Conservation (phyloP, 2,888 invertebrate species). For the Pardosa pseudoannulata region DNA sequence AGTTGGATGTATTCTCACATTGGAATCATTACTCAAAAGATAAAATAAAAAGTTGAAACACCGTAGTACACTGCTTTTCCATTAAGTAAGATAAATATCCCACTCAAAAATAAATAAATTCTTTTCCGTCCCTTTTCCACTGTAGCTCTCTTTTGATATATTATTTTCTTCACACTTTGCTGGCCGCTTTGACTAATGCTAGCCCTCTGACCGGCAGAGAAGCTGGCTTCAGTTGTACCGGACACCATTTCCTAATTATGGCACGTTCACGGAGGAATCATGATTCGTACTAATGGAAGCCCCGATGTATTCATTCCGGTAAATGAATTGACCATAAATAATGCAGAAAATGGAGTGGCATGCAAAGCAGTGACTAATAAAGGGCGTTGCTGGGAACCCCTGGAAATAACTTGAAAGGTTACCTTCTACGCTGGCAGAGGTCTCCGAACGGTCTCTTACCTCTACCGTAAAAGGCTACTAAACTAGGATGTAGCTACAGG, state of each 20-base stretch:
- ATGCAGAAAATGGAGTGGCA: conserved; percentile 1
- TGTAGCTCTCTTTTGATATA: background rate
- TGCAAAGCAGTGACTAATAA: conserved; percentile 6
- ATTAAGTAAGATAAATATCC: conserved; percentile 57
- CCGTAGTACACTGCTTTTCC: conserved; percentile 39
- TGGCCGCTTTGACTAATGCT: conserved; percentile 48
- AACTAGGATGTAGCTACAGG: too few species aligned
- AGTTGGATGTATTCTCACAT: background rate
- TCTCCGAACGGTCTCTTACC: too few species aligned
- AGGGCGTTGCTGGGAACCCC: background rate
- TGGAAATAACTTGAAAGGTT: background rate
- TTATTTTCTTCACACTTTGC: conserved; percentile 34
- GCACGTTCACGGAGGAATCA: background rate
- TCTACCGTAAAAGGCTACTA: too few species aligned
- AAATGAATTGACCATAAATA: conserved; percentile 17
- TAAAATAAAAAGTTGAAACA: conserved; percentile 15
- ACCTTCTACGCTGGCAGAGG: too few species aligned
- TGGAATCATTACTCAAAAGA: conserved; percentile 18
- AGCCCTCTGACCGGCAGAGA: conserved; percentile 8
- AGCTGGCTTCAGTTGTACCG: background rate
- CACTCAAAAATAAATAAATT: conserved; percentile 7
- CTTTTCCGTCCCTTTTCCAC: background rate
- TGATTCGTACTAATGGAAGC: conserved; percentile 9
- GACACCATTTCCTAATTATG: conserved; percentile 19
- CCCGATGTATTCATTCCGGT: conserved; percentile 8